Evolutionary conservation across 2,888 invertebrate species (phyloP), one percentile per base, ranked within the genome.

Genomic region (Lypha dubia): DNA sequence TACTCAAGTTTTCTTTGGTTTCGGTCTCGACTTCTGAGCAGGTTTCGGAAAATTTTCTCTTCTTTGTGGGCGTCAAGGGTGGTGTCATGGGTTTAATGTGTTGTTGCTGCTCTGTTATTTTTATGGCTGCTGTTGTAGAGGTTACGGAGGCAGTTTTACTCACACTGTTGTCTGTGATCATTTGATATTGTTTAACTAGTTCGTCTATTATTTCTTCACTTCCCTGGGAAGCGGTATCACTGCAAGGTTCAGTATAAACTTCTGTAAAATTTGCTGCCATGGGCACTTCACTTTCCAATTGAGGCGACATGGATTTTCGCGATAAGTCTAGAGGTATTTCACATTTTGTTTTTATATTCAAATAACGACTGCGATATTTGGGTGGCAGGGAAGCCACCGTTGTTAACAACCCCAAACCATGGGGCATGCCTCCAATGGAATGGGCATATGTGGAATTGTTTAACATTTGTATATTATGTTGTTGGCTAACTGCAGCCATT

Each of bases 261-360:
- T 90, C 91, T 7, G 90, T 81, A 60, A 89, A 89, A 86, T 89
- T 83, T 58, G 88, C 88, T 6, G 90, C 88, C 86, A 89, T 88
- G 62, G 90, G 90, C 77, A 89, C 90, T 83, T 90, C 90, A 74
- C 71, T 81, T 60, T 75, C 86, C 24, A 79, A 20, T 58, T 84
- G 86, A 17, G 88, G 88, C 35, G 88, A 88, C 67, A 86, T 73
- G 51, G 88, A 91, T 86, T 97, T 97, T 28, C 96, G 92, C 24
- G 96, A 96, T 82, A 97, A 92, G 91, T 97, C 97, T 87, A 97
- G 92, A 8, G 96, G 96, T 84, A 88, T 92, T 88, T 92, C 92
- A 86, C 89, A 87, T 85, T 91, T 90, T 60, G 91, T 90, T 87
- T 91, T 90, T 28, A 91, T 88, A 86, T 90, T 91, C 83, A 92